These are phyloP conservation scores for Xestia ashworthii DNA, from an alignment of 2,888 invertebrate genomes.

Conservation along the genomic window DNA sequence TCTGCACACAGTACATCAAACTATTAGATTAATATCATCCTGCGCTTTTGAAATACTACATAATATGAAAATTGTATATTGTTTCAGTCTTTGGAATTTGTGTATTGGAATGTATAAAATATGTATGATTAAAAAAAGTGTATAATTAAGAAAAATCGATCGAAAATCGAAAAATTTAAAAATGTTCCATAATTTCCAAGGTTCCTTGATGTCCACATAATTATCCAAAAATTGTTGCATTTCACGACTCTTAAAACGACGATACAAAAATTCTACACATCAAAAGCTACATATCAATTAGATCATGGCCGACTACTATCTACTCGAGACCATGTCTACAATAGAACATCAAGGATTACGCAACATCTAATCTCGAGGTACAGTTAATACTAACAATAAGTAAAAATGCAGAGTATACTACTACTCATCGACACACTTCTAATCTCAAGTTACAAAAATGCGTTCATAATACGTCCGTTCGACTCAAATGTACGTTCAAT, in stretches of 20 bases:
- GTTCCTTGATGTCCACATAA: conserved; percentile 42
- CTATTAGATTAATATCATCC: conserved; percentile 48
- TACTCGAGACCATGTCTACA: background rate
- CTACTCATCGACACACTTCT: conserved; percentile 50
- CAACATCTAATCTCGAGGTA: conserved; percentile 48
- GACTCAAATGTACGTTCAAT: conserved; percentile 18
- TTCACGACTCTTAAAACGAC: conserved; percentile 9
- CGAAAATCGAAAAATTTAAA: background rate
- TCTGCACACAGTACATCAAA: background rate
- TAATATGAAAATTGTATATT: conserved; percentile 64
- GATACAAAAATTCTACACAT: conserved; percentile 2
- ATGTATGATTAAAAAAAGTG: conserved; percentile 38
- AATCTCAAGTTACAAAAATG: conserved; percentile 61
- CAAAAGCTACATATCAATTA: background rate
- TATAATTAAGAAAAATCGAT: conserved; percentile 38
- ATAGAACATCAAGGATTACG: conserved; percentile 51
- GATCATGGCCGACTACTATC: background rate
- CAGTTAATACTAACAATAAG: conserved; percentile 62
- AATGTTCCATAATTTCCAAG: conserved; percentile 30
- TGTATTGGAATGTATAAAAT: conserved; percentile 70
- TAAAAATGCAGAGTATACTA: conserved; percentile 48
- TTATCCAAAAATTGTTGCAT: conserved; percentile 32
- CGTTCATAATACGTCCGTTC: conserved; percentile 53
- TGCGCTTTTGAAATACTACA: conserved; percentile 66
- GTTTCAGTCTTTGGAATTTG: conserved; percentile 78